Conservation (phyloP, 1,140 invertebrate species). For the Eurosta solidaginis region DNA sequence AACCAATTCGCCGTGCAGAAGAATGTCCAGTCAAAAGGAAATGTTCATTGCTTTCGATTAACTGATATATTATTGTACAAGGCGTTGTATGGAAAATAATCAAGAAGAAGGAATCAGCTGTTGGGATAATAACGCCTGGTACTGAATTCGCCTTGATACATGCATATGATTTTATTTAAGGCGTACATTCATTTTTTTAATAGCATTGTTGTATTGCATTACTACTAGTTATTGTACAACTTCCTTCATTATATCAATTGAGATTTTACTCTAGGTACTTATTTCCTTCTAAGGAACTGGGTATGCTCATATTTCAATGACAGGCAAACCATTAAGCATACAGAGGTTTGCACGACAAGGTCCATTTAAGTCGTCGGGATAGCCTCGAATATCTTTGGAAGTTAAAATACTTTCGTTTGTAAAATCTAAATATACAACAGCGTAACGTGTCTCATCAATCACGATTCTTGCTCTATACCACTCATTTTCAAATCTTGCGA, state of each 20-base stretch:
- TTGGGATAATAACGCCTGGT: too few species aligned
- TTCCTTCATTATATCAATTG: background rate
- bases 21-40: too few species aligned
- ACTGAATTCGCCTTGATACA: too few species aligned
- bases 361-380: background rate
- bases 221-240: constrained; percentile 2
- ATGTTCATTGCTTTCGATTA: too few species aligned
- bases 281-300: background rate
- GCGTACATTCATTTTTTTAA: background rate
- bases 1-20: too few species aligned
- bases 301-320: background rate
- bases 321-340: background rate
- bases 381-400: background rate
- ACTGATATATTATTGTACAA: too few species aligned
- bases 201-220: background rate
- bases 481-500: background rate
- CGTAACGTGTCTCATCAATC: background rate
- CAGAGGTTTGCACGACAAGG: background rate
- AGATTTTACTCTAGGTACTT: background rate
- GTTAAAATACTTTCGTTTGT: background rate
- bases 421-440: background rate
- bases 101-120: too few species aligned
- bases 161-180: background rate
- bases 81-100: too few species aligned
- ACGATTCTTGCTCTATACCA: background rate